phyloP scores from a whole-genome alignment of 2,797 vertebrate species.

The Steatocranus sp. region DNA sequence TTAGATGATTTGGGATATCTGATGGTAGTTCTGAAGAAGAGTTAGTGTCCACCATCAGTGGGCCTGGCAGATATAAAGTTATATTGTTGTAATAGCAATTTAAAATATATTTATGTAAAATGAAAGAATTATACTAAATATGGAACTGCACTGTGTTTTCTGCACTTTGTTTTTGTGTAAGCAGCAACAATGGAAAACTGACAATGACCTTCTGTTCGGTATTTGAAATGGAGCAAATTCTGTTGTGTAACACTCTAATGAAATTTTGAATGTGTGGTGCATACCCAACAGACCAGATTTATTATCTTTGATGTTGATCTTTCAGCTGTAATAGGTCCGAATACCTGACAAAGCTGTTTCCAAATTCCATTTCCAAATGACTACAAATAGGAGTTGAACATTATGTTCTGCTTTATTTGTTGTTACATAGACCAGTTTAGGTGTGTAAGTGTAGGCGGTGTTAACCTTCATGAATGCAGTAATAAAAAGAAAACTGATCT shows the following conservation, averaged over 20 bases:
- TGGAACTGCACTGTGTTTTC: neutral
- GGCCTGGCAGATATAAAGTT: neutral
- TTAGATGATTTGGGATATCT: no score
- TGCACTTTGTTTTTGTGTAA: neutral
- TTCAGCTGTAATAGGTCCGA: rapidly evolving
- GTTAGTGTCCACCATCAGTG: neutral
- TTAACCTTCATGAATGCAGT: neutral
- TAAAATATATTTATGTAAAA: neutral
- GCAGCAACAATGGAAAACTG: neutral
- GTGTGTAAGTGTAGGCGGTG: neutral
- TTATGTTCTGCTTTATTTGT: neutral
- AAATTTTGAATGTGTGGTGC: neutral
- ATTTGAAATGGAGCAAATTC: neutral
- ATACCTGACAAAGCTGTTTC: neutral
- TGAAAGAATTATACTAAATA: neutral
- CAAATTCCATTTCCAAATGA: neutral
- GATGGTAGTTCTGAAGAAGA: no score
- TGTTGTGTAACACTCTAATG: neutral
- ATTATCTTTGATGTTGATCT: neutral
- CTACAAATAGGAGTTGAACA: neutral
- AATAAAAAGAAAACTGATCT: neutral
- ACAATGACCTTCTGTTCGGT: neutral
- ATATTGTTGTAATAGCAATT: neutral
- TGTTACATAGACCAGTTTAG: neutral
- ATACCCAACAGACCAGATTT: neutral